phyloP scores from a whole-genome alignment of 1,140 invertebrate species.

The Neotoxoptera formosana region DNA sequence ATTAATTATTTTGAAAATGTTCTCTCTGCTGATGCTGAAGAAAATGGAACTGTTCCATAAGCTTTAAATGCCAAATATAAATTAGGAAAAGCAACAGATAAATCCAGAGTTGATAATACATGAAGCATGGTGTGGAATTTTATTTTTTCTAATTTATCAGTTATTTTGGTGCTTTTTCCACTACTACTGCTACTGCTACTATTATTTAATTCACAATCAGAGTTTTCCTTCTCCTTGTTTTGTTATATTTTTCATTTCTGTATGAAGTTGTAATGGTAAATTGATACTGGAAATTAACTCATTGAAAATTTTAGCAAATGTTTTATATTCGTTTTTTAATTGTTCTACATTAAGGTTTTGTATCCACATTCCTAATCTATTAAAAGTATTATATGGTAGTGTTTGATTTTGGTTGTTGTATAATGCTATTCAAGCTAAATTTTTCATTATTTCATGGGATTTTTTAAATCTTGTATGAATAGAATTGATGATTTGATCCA shows the following conservation, averaged over 20 bases:
- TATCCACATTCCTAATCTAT: neutral
- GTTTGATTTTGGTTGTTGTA: neutral
- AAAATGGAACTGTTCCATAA: neutral
- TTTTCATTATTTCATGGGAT: neutral
- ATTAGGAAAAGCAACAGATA: neutral
- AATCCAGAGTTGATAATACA: neutral
- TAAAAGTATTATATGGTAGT: neutral
- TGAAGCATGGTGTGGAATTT: neutral
- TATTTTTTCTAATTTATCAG: neutral
- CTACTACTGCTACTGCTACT: neutral
- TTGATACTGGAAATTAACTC: neutral
- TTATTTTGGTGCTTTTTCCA: neutral
- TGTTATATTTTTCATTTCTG: neutral
- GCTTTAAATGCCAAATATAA: slow-evolving; percentile 11
- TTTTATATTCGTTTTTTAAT: slow-evolving; percentile 11
- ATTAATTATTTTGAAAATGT: neutral
- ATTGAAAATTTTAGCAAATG: neutral
- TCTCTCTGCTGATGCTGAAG: neutral
- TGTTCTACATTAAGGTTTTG: neutral
- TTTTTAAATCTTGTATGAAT: neutral
- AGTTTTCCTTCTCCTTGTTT: neutral
- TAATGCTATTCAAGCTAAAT: neutral
- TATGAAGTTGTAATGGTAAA: neutral
- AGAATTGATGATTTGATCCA: neutral
- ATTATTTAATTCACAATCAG: neutral